These are phyloP conservation scores for Felis chaus DNA, from an alignment of 2,113 vertebrate species.

Conservation along the genomic window DNA sequence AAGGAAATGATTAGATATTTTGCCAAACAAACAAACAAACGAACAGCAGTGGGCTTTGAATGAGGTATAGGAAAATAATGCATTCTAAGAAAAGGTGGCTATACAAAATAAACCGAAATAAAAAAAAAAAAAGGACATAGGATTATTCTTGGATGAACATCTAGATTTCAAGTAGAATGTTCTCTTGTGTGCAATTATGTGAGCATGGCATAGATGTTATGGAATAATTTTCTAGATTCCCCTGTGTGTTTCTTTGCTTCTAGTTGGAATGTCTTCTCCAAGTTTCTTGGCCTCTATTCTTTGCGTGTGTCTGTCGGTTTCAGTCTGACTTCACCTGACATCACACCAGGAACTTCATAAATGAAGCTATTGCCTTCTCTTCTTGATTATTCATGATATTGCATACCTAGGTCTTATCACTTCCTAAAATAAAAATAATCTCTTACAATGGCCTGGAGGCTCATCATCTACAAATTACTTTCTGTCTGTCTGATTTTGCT, in stretches of 20 bases:
- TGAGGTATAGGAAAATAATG: background rate
- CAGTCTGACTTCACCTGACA: background rate
- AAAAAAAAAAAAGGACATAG: background rate
- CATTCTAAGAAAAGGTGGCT: background rate
- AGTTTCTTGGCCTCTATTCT: background rate
- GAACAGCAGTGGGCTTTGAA: background rate
- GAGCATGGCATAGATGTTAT: background rate
- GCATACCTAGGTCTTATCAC: background rate
- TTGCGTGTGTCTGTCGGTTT: background rate
- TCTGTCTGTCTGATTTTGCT: background rate
- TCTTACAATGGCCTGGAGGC: background rate
- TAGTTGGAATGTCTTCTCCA: background rate
- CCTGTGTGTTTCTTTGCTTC: background rate
- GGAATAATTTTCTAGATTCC: background rate
- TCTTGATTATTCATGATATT: background rate
- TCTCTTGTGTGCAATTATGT: background rate
- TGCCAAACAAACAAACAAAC: background rate
- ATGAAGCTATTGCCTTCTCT: background rate
- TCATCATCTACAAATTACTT: background rate
- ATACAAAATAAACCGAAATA: background rate
- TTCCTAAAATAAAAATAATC: background rate
- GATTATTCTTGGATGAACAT: background rate
- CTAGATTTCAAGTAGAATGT: background rate
- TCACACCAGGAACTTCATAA: background rate
- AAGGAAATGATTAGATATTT: conserved; percentile 7